phyloP scores from a whole-genome alignment of 2,888 invertebrate genomes.

The Acheta domesticus region DNA sequence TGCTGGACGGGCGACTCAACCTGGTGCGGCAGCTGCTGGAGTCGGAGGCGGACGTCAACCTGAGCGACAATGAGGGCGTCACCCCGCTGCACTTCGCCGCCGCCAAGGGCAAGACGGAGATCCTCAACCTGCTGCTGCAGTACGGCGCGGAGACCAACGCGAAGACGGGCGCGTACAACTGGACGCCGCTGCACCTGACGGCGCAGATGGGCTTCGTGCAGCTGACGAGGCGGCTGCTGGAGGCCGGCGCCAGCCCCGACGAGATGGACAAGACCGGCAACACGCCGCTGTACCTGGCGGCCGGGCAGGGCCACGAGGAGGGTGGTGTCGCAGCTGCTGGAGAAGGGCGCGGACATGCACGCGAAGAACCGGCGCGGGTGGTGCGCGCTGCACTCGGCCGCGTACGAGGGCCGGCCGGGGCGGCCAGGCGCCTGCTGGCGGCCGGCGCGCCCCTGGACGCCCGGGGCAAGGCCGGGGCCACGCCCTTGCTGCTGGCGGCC shows the following conservation, averaged over 20 bases:
- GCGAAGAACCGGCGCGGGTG: neutral
- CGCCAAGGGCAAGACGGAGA: neutral
- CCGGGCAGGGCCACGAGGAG: neutral
- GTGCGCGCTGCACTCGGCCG: neutral
- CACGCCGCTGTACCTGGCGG: constrained; percentile 6
- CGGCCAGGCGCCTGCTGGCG: neutral
- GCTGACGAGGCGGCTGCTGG: neutral
- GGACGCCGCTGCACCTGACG: neutral
- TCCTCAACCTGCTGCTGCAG: neutral
- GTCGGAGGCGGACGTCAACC: neutral
- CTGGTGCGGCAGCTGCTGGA: neutral
- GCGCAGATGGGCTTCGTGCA: neutral
- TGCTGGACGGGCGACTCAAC: neutral
- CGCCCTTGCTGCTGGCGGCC: neutral
- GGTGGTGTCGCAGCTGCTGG: neutral
- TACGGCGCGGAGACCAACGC: neutral
- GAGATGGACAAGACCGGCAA: neutral
- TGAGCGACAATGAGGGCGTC: neutral
- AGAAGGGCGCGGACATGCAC: neutral
- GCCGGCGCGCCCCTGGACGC: neutral
- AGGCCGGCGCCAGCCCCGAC: neutral
- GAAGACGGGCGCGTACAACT: constrained; percentile 4
- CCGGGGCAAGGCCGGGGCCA: neutral
- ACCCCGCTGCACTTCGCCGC: neutral
- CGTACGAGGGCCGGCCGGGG: neutral